Conservation (phyloP, 1,140 invertebrate species). For the Lepidurus apus region DNA sequence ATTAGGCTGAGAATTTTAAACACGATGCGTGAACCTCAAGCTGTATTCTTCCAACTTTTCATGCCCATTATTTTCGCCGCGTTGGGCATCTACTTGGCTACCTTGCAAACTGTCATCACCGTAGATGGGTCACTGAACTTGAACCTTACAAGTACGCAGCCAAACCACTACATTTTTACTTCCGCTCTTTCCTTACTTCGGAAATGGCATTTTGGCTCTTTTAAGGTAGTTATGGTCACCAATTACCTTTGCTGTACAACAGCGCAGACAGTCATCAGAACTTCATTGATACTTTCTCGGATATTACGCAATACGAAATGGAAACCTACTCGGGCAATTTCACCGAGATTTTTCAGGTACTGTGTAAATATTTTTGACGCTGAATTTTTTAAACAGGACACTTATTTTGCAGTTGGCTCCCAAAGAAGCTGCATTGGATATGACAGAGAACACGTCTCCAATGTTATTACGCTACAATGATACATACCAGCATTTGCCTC, state of each 20-base stretch:
- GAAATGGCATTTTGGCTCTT: background rate
- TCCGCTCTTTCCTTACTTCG: background rate
- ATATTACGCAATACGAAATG: slow-evolving; percentile 41
- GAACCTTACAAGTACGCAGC: background rate
- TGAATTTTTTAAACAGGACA: background rate
- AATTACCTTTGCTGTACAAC: slow-evolving; percentile 42
- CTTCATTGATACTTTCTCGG: slow-evolving; percentile 44
- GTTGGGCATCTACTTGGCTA: slow-evolving; percentile 61
- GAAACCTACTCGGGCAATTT: slow-evolving; percentile 35
- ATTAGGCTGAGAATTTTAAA: slow-evolving; percentile 51
- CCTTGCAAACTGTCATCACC: slow-evolving; percentile 20
- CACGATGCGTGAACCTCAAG: slow-evolving; percentile 53
- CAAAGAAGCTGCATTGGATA: slow-evolving; percentile 59
- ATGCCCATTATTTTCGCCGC: slow-evolving; percentile 59
- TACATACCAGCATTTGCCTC: slow-evolving; percentile 69
- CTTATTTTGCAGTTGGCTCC: slow-evolving; percentile 36
- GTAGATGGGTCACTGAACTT: background rate
- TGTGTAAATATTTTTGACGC: background rate
- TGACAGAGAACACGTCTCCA: slow-evolving; percentile 48
- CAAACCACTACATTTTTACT: background rate
- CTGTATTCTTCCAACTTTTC: slow-evolving; percentile 55
- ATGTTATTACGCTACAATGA: slow-evolving; percentile 57
- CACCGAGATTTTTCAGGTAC: slow-evolving; percentile 34
- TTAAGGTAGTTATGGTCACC: background rate
- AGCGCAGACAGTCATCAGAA: slow-evolving; percentile 57